These are phyloP conservation scores for Chelmon rostratus DNA, from an alignment of 2,797 vertebrate genomes.

Conservation along the genomic window DNA sequence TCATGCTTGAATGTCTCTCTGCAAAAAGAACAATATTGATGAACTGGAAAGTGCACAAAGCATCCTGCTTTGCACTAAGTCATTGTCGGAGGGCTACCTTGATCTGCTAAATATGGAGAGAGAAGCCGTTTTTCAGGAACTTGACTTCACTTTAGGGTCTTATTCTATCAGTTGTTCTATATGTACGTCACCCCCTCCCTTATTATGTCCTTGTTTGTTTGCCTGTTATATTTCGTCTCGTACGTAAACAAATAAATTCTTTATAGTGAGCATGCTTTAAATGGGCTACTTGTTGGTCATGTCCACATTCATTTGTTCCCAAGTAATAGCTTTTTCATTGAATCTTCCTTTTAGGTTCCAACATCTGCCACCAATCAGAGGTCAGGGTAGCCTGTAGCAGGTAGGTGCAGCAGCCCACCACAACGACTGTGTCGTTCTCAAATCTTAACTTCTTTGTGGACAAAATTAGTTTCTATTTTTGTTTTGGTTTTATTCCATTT, in stretches of 20 bases:
- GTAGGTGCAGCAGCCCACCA: not conserved
- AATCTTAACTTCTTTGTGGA: not conserved
- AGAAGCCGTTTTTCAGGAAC: not conserved
- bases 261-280: not conserved
- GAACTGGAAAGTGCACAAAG: not conserved
- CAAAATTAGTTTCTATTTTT: not conserved
- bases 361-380: not conserved
- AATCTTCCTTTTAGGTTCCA: not conserved
- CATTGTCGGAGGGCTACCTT: not conserved
- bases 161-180: not conserved
- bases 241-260: not conserved
- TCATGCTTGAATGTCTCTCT: not conserved
- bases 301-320: conserved; percentile 6
- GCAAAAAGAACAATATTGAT: not conserved
- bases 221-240: not conserved
- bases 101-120: not conserved
- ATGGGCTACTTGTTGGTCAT: conserved; percentile 1
- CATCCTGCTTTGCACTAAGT: not conserved
- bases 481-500: not conserved
- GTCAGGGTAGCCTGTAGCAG: not conserved
- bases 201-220: not conserved
- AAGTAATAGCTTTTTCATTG: conserved; percentile 13
- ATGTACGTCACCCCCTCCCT: not conserved
- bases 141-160: not conserved
- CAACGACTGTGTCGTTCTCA: not conserved